phyloP scores from a whole-genome alignment of 2,797 vertebrate species.

The Sebastes iracundus region DNA sequence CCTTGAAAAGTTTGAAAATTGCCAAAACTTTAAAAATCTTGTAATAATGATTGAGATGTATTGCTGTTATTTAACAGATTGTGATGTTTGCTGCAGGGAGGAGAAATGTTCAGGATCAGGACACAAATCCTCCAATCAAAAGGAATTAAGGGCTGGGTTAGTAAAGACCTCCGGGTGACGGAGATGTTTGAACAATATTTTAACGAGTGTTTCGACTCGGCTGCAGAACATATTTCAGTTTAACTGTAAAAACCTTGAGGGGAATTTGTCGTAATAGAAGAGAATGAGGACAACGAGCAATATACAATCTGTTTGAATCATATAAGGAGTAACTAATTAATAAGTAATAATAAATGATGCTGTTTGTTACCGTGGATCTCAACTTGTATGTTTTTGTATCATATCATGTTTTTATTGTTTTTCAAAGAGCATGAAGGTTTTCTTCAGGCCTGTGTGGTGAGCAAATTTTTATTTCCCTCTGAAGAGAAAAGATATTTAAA shows the following conservation, averaged over 20 bases:
- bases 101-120: not conserved
- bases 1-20: not conserved
- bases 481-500: not conserved
- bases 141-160: not conserved
- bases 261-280: not conserved
- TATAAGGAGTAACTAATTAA: not conserved
- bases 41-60: not conserved
- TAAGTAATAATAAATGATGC: not conserved
- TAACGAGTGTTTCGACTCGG: not conserved
- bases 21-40: not conserved
- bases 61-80: not conserved
- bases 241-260: not conserved
- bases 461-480: not conserved
- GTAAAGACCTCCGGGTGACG: not conserved
- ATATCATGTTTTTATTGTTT: not conserved
- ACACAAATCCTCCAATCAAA: not conserved
- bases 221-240: not conserved
- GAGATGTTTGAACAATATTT: not conserved
- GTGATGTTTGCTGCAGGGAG: not conserved
- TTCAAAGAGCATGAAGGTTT: not conserved
- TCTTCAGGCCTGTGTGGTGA: not conserved
- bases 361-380: not conserved
- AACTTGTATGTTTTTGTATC: not conserved
- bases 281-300: not conserved
- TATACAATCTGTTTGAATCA: not conserved